Percentiles rank a stretch among this genome's conserved stretches.
Evolutionary conservation across 2,888 invertebrate species (phyloP).

Genomic region (Globia sparganii): DNA sequence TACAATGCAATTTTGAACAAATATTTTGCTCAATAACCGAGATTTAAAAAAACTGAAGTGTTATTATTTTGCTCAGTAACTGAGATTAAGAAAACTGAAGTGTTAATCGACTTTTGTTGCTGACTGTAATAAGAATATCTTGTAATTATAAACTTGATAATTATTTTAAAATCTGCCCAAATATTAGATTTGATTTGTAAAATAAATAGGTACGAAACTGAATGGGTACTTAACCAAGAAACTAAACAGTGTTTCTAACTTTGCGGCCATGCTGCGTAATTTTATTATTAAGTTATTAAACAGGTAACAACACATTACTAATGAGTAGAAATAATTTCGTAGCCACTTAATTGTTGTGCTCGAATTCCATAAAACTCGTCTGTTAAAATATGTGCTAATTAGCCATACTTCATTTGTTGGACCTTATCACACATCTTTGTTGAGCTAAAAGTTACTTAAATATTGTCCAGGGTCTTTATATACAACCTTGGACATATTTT

Average conservation of each 20-base stretch:
- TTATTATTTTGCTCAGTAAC: too few species aligned
- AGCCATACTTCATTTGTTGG: constrained; percentile 63
- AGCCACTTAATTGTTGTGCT: constrained; percentile 71
- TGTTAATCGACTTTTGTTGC: too few species aligned
- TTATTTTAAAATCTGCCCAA: not conserved
- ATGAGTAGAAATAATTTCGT: constrained; percentile 72
- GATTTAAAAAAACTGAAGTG: too few species aligned
- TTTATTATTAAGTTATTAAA: constrained; percentile 49
- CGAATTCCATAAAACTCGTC: constrained; percentile 69
- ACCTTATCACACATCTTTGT: constrained; percentile 63
- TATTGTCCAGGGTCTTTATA: constrained; percentile 54
- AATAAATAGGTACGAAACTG: not conserved
- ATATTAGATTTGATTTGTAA: not conserved
- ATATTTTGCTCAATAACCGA: too few species aligned
- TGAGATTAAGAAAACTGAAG: too few species aligned
- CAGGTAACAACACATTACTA: constrained; percentile 64
- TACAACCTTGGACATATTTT: constrained; percentile 62
- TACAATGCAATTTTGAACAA: too few species aligned
- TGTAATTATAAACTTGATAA: too few species aligned
- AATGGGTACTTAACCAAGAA: not conserved
- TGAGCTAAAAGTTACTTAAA: constrained; percentile 58
- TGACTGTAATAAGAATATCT: not conserved
- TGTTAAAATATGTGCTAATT: constrained; percentile 67
- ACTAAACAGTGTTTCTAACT: constrained; percentile 5
- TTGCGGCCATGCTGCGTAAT: constrained; percentile 14